phyloP scores from a whole-genome alignment of 1,140 invertebrate genomes.

The Anagrus nilaparvatae region DNA sequence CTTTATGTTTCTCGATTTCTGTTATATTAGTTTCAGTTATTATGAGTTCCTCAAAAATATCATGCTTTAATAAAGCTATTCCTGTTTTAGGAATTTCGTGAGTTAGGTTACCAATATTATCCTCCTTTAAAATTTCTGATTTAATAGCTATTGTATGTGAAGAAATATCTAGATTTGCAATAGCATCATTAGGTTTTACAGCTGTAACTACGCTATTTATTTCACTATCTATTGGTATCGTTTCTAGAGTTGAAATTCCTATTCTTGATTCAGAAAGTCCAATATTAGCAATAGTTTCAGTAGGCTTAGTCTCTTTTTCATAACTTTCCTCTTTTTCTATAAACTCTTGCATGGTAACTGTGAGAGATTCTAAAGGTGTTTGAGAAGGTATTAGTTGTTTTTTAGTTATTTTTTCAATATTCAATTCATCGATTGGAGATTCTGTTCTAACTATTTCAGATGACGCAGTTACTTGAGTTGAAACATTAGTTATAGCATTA shows the following conservation, averaged over 20 bases:
- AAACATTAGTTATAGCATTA: constrained; percentile 32
- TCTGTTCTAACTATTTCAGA: constrained; percentile 43
- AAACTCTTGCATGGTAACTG: constrained; percentile 41
- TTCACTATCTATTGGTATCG: constrained; percentile 46
- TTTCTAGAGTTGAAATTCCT: constrained; percentile 42
- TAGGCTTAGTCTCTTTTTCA: constrained; percentile 35
- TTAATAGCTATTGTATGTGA: constrained; percentile 42
- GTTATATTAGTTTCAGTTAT: constrained; percentile 45
- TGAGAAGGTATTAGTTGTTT: constrained; percentile 39
- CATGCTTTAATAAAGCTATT: constrained; percentile 43
- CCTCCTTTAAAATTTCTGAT: constrained; percentile 41
- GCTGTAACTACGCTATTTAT: constrained; percentile 31
- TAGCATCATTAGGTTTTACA: constrained; percentile 30
- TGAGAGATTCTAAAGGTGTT: constrained; percentile 41
- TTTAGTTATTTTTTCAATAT: constrained; percentile 31
- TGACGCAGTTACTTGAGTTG: constrained; percentile 40
- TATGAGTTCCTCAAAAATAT: constrained; percentile 44
- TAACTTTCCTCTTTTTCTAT: constrained; percentile 48
- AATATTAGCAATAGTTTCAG: constrained; percentile 39
- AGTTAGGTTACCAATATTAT: constrained; percentile 35
- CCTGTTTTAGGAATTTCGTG: constrained; percentile 31
- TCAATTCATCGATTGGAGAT: constrained; percentile 35
- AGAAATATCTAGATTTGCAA: constrained; percentile 36
- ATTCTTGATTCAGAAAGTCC: constrained; percentile 40
- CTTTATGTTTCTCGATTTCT: constrained; percentile 41